Percentiles rank a stretch among this genome's conserved stretches.
Conservation (phyloP, 2,797 vertebrate species). For the Oophaga sylvatica region DNA sequence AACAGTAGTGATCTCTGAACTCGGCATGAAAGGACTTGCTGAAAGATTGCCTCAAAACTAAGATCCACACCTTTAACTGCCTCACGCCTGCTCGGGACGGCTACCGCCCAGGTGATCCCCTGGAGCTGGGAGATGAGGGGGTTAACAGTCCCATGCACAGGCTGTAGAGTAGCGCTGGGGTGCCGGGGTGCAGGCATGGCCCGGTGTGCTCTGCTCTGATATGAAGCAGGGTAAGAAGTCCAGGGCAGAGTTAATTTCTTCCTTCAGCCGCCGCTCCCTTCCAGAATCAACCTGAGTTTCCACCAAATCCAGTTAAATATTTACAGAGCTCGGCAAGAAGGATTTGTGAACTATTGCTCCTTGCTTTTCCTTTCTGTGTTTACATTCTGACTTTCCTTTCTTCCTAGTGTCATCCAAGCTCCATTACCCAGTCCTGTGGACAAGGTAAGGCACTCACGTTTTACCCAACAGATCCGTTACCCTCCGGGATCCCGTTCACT, state of each 20-base stretch:
- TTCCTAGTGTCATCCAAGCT: constrained; percentile 91
- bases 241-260: constrained; percentile 54
- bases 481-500: not conserved
- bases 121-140: not conserved
- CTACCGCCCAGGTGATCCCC: not conserved
- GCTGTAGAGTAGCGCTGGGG: not conserved
- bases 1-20: not conserved
- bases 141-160: not conserved
- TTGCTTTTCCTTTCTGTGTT: constrained; percentile 21
- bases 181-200: not conserved
- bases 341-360: constrained; percentile 56
- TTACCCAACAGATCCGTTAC: not conserved
- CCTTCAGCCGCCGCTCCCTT: constrained; percentile 54
- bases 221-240: constrained; percentile 5
- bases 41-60: constrained; percentile 8
- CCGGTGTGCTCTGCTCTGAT: not conserved
- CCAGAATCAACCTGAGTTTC: constrained; percentile 41
- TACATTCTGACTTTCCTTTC: constrained; percentile 62
- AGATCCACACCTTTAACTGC: constrained; percentile 46
- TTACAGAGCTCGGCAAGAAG: constrained; percentile 66
- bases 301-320: constrained; percentile 70
- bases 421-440: constrained; percentile 95
- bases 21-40: constrained; percentile 41
- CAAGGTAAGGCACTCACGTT: constrained; percentile 84
- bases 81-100: not conserved